phyloP scores from a whole-genome alignment of 1,140 invertebrate species.

The Drosophila ercepeae region DNA sequence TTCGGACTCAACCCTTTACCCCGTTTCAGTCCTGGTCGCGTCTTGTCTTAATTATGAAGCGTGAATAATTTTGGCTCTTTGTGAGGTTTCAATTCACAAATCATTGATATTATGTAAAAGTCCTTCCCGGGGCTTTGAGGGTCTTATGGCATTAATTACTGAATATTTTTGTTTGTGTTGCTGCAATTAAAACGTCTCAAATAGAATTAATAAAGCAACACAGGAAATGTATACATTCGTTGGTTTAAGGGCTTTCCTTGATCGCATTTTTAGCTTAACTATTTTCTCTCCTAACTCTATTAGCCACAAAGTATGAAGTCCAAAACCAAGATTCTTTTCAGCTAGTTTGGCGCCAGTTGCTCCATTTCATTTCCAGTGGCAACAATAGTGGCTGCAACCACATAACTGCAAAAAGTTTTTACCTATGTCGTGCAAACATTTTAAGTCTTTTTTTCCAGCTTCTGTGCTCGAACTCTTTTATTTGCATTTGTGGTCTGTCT shows the following conservation, averaged over 20 bases:
- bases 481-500: slow-evolving; percentile 36
- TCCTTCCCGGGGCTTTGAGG: not conserved
- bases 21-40: slow-evolving; percentile 23
- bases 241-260: too few species aligned
- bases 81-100: slow-evolving; percentile 48
- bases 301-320: not conserved
- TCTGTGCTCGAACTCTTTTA: slow-evolving; percentile 32
- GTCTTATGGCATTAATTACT: slow-evolving; percentile 53
- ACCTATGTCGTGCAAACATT: slow-evolving; percentile 23
- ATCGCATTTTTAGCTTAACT: not conserved
- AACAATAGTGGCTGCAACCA: slow-evolving; percentile 8
- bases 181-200: not conserved
- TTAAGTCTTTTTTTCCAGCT: slow-evolving; percentile 2
- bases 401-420: slow-evolving; percentile 22
- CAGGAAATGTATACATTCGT: not conserved
- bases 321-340: not conserved
- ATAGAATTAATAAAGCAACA: not conserved
- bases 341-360: slow-evolving; percentile 13
- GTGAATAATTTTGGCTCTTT: slow-evolving; percentile 76
- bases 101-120: slow-evolving; percentile 63
- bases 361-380: slow-evolving; percentile 7
- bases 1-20: slow-evolving; percentile 52
- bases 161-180: slow-evolving; percentile 15
- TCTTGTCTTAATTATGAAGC: slow-evolving; percentile 80
- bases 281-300: not conserved